Conservation (phyloP, 2,113 vertebrate species). For the Apteryx mantelli region DNA sequence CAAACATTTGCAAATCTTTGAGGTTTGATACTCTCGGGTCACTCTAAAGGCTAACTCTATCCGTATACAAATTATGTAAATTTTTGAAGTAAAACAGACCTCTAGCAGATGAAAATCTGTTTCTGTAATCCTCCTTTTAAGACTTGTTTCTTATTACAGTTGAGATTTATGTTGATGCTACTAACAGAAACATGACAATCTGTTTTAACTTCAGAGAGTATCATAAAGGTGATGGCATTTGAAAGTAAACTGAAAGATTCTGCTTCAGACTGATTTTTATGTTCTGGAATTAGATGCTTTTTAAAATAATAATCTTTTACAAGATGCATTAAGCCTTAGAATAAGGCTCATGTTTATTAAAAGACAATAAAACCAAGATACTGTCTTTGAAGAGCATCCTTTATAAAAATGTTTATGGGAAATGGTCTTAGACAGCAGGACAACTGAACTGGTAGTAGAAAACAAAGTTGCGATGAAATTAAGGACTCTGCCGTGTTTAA, state of each 20-base stretch:
- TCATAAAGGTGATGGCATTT: constrained; percentile 49
- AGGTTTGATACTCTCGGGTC: constrained; percentile 47
- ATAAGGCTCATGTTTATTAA: constrained; percentile 44
- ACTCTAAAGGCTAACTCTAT: constrained; percentile 2
- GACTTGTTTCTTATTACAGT: constrained; percentile 38
- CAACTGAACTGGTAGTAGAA: neutral
- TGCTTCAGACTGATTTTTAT: constrained; percentile 12
- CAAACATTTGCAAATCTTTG: neutral
- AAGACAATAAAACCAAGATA: constrained; percentile 44
- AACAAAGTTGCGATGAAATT: neutral
- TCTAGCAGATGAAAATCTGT: constrained; percentile 54
- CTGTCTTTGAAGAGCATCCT: constrained; percentile 38
- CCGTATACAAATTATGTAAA: constrained; percentile 51
- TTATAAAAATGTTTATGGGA: constrained; percentile 47
- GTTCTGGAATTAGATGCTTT: constrained; percentile 46
- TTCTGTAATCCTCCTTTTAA: constrained; percentile 48
- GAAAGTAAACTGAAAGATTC: neutral
- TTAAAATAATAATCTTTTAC: constrained; percentile 53
- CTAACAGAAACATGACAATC: constrained; percentile 33
- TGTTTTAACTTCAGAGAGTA: constrained; percentile 11
- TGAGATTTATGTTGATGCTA: constrained; percentile 24
- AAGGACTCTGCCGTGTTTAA: neutral
- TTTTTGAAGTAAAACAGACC: constrained; percentile 58
- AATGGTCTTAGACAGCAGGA: neutral
- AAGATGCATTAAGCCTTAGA: constrained; percentile 33